phyloP scores from a whole-genome alignment of 2,888 invertebrate genomes.

The Trilocha varians region DNA sequence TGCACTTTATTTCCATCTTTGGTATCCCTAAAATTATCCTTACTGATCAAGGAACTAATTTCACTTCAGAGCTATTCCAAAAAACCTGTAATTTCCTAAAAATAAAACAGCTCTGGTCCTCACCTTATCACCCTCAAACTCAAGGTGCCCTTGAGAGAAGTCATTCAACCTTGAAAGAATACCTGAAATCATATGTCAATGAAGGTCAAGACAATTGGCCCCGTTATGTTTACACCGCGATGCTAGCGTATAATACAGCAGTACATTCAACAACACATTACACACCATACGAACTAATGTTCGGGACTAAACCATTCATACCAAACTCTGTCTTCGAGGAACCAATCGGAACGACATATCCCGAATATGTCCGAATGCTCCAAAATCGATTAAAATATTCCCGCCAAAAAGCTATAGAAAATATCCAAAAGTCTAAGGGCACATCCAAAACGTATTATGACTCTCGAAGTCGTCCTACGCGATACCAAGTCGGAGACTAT shows the following conservation, averaged over 20 bases:
- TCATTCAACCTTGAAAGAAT: no score
- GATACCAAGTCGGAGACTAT: no score
- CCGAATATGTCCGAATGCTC: conserved; percentile 13
- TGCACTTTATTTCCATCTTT: conserved; percentile 16
- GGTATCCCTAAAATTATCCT: conserved; percentile 13
- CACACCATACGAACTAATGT: conserved; percentile 1
- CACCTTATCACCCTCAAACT: no score
- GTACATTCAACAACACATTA: conserved; percentile 14
- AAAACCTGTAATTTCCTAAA: conserved; percentile 4
- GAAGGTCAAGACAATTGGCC: conserved; percentile 18
- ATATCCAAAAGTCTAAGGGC: not conserved
- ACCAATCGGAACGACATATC: conserved; percentile 7
- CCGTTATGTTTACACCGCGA: conserved; percentile 15
- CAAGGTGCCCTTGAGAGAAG: no score
- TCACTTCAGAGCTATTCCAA: not conserved
- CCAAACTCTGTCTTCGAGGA: conserved; percentile 17
- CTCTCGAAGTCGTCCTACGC: no score
- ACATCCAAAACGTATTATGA: no score
- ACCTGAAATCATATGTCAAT: no score
- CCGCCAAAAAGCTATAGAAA: not conserved
- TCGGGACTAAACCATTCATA: conserved; percentile 5
- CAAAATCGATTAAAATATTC: not conserved
- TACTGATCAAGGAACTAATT: conserved; percentile 11
- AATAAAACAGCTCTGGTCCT: not conserved
- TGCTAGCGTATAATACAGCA: conserved; percentile 15